These are phyloP conservation scores for Venturia canescens DNA, from an alignment of 1,140 invertebrate species.

Conservation along the genomic window DNA sequence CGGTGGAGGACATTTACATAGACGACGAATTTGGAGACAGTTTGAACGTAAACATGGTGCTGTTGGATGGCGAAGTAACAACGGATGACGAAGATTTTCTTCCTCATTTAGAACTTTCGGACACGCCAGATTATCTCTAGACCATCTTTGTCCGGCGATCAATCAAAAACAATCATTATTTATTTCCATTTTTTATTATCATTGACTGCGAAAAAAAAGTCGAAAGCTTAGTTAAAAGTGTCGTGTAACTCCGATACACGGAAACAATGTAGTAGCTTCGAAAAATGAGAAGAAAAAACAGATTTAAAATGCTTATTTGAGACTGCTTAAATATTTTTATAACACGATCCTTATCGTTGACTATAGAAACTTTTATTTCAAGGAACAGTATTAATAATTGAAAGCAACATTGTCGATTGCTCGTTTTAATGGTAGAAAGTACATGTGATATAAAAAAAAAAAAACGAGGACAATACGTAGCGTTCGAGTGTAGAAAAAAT, in stretches of 20 bases:
- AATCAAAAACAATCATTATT: conserved; percentile 35
- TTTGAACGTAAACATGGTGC: conserved; percentile 66
- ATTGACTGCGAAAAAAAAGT: conserved; percentile 9
- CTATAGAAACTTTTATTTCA: not conserved
- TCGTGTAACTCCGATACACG: not conserved
- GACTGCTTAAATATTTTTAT: not conserved
- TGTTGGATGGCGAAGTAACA: conserved; percentile 57
- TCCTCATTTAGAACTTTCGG: conserved; percentile 53
- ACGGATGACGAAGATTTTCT: conserved; percentile 58
- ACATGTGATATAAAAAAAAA: conserved; percentile 26
- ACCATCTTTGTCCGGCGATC: not conserved
- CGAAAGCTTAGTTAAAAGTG: not conserved
- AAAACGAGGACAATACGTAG: conserved; percentile 40
- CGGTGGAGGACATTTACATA: conserved; percentile 67
- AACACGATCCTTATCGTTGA: not conserved
- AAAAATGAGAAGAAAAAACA: too few species aligned
- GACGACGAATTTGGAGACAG: conserved; percentile 67
- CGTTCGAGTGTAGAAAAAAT: not conserved
- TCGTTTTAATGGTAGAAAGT: conserved; percentile 2
- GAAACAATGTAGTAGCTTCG: not conserved
- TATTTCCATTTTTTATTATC: conserved; percentile 13
- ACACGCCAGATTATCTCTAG: conserved; percentile 22
- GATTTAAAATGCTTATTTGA: not conserved
- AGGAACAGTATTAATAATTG: conserved; percentile 45
- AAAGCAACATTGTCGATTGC: conserved; percentile 11